Evolutionary conservation across 2,113 vertebrate species (phyloP).

Genomic region (Lasiurus borealis): DNA sequence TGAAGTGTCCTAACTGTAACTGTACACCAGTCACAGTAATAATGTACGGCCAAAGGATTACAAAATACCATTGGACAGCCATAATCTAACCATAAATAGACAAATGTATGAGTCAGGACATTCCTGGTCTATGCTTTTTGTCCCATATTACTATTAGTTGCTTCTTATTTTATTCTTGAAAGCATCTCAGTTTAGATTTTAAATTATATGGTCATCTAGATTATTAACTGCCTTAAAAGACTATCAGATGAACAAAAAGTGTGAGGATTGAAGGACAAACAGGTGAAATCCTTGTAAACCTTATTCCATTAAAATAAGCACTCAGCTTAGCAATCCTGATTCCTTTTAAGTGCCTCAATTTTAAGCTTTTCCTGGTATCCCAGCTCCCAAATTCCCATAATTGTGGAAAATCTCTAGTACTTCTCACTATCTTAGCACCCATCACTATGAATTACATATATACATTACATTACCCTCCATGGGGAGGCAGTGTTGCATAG

Average conservation of each 20-base stretch:
- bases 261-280: background rate
- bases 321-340: background rate
- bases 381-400: background rate
- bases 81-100: constrained; percentile 12
- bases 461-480: background rate
- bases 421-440: background rate
- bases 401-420: background rate
- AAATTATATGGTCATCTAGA: background rate
- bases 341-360: background rate
- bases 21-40: background rate
- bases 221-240: background rate
- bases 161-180: constrained; percentile 26
- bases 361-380: background rate
- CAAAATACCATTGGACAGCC: background rate
- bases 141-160: background rate
- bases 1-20: background rate
- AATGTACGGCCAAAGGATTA: background rate
- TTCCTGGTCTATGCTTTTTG: background rate
- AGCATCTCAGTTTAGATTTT: constrained; percentile 19
- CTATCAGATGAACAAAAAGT: background rate
- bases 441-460: background rate
- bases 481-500: constrained; percentile 52
- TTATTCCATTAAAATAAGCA: background rate
- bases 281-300: background rate
- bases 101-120: background rate